Evolutionary conservation across 2,113 vertebrate genomes (phyloP), one percentile per base, ranked within the genome.

Genomic region (Cottus gobio): DNA sequence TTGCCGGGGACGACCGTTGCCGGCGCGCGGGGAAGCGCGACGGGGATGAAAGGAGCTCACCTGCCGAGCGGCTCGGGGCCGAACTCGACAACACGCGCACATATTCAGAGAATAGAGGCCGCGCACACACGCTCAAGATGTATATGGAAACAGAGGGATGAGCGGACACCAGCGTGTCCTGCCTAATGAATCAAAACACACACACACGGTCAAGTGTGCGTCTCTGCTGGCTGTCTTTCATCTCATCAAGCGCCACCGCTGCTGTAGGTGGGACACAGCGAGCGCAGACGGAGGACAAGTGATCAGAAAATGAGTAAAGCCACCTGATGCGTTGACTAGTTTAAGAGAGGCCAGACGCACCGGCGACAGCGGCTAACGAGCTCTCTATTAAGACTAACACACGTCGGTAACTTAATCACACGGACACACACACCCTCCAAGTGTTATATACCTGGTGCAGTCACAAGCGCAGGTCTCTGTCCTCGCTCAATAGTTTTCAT

Each of bases 41-140:
- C 85, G 15, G 82, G 91, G 91, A 93, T 94, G 90, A 94, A 94
- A 94, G 90, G 86, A 93, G 92, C 90, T 92, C 94, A 94, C 94
- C 94, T 94, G 90, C 91, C 62, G 89, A 88, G 93, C 81, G 60
- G 87, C 93, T 89, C 83, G 37, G 90, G 90, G 92, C 90, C 89
- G 89, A 89, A 85, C 86, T 90, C 58, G 85, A 88, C 77, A 87
- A 48, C 58, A 42, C 18, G 48, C 82, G 48, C 86, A 54, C 77
- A 69, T 82, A 83, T 85, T 80, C 30, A 68, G 69, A 75, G 80
- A 77, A 77, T 11, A 64, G 78, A 68, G 8, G 56, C 44, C 11
- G 76, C 73, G 44, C 68, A 56, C 71, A 68, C 31, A 68, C 39
- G 36, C 56, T 56, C 71, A 39, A 67, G 28, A 20, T 69, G 61